Evolutionary conservation across 2,113 vertebrate genomes (phyloP), one percentile per base, ranked within the genome.

Genomic region (Podarcis raffonei): DNA sequence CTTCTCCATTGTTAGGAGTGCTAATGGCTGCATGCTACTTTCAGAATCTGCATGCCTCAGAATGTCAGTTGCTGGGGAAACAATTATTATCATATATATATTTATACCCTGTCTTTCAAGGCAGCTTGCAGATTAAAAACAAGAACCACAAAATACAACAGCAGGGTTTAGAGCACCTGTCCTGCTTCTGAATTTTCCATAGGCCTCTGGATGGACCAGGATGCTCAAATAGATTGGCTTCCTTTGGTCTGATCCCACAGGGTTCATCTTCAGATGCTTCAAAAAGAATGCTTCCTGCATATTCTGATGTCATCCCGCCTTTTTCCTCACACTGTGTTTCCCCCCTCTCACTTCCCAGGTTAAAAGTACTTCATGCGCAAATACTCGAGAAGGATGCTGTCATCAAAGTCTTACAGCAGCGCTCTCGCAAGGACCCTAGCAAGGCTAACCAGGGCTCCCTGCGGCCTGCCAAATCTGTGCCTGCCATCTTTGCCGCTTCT

Each of bases 351-450:
- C 39, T 92, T 69, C 12, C 30, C 87, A 99, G 98, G 94, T 98
- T 99, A 66, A 98, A 98, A 74, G 98, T 95, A 2, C 98, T 99
- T 48, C 98, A 99, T 0, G 98, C 98, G 65, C 98, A 99, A 93
- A 98, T 99, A 91, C 93, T 99, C 90, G 99, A 99, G 96, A 99
- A 99, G 92, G 98, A 99, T 0, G 98, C 98, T 0, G 96, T 99
- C 92, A 99, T 99, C 94, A 98, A 98, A 92, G 98, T 99, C n/a
- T 96, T 99, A 77, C 98, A 99, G 93, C 98, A 99, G 90, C 98
- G 98, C 76, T 98, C 98, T 0, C 96, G 96, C 16, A 97, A 96
- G 88, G 98, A 99, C n/a, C 98, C 97, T 48, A 96, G 94, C 94
- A 98, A 96, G 85, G 94, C 96, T 79, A 94, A 97, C 30, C 98